A percentile compares a stretch with the other conserved stretches of the same genome.
Conservation (phyloP, 2,888 invertebrate genomes). For the Epinotia ramella region DNA sequence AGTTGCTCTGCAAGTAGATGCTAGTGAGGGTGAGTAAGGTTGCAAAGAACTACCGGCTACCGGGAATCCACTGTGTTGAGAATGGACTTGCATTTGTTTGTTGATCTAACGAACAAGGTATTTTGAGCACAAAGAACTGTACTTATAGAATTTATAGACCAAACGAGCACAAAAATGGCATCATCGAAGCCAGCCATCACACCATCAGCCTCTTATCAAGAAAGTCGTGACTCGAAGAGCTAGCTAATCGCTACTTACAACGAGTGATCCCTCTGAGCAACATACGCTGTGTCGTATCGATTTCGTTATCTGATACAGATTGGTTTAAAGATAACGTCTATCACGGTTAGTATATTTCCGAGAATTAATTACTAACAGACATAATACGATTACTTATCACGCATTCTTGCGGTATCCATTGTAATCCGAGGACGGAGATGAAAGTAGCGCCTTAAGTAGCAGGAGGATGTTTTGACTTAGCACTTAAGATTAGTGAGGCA, state of each 20-base stretch:
- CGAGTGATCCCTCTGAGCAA: constrained; percentile 40
- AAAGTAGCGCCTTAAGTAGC: constrained; percentile 44
- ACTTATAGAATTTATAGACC: background rate
- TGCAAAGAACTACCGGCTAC: too few species aligned
- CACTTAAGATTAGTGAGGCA: constrained; percentile 43
- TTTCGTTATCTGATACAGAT: constrained; percentile 69
- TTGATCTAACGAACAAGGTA: too few species aligned
- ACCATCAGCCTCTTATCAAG: constrained; percentile 26
- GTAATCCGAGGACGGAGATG: constrained; percentile 63
- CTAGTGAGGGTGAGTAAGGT: too few species aligned
- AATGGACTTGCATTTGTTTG: too few species aligned
- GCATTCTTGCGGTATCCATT: constrained; percentile 69
- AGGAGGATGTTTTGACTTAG: constrained; percentile 52
- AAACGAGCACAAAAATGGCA: background rate
- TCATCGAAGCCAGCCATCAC: constrained; percentile 5
- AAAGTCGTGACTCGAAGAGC: constrained; percentile 30
- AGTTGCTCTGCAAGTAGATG: too few species aligned
- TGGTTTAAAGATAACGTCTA: constrained; percentile 71
- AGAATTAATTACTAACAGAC: constrained; percentile 76
- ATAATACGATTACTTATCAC: constrained; percentile 77
- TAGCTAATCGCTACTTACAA: constrained; percentile 34
- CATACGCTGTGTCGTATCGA: constrained; percentile 52
- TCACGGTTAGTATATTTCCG: constrained; percentile 74
- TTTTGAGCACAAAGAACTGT: too few species aligned
- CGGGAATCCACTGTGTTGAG: too few species aligned